Base-by-base conservation (phyloP, 2,797 vertebrate species). In the Nyctalus aviator region DNA sequence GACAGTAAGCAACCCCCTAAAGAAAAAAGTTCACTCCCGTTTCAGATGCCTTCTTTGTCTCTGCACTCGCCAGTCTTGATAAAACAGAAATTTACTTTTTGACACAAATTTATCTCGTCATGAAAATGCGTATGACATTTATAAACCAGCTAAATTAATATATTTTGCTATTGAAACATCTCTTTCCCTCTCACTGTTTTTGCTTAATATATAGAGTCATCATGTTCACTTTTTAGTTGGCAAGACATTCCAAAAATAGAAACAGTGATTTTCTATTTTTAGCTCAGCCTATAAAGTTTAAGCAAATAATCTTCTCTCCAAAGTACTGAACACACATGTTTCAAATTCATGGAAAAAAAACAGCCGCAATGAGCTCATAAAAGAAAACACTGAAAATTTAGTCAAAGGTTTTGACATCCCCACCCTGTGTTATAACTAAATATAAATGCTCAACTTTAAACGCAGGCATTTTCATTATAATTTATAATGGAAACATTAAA, bases 331-430 rank as follows among this genome's bases (percentile, higher is more conserved):
- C 71, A 96, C 41, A 96, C 35, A 95, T 94, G 90, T 96, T 98
- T 97, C 72, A 75, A 87, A 96, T 75, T 97, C 96, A 96, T 97
- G 97, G 97, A 97, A 98, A 98, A 98, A 98, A 97, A 50, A 91
- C 91, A 86, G 82, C 37, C 53, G 77, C 94, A 94, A 85, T 88
- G 96, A 98, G 90, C 89, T 97, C 96, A 97, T 96, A 93, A 96
- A 93, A 89, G 77, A 94, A 95, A 96, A 95, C 93, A 95, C n/a
- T 94, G 96, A 96, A 95, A 93, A 82, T 50, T 30, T 21, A 93
- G 86, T 92, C 81, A 83, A 95, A 96, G 91, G 94, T 92, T 95
- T 95, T 96, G 86, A 97, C 79, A 97, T 90, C 50, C 72, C 90
- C 46, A 85, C 64, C 48, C 95, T 96, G 92, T 94, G 96, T 94